Evolutionary conservation across 2,797 vertebrate species (phyloP).

Genomic region (Pangasius djambal): DNA sequence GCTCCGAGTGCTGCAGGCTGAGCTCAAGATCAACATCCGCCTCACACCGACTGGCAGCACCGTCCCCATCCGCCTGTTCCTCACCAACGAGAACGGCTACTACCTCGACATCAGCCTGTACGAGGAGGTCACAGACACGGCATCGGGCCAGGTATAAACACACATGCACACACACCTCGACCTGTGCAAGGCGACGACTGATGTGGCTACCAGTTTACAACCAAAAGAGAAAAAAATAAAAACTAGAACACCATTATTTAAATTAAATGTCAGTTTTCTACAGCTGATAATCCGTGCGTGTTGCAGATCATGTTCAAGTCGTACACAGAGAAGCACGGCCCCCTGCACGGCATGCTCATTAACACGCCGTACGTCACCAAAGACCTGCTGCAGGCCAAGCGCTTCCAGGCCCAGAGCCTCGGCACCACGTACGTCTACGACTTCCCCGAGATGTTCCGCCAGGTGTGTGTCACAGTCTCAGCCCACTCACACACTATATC

Average conservation of each 20-base stretch:
- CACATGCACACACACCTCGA: conserved; percentile 52
- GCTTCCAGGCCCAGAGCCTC: conserved; percentile 95
- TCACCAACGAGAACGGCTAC: conserved; percentile 98
- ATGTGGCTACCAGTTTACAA: not conserved
- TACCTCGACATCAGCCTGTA: conserved; percentile 99
- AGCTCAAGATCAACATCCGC: conserved; percentile 98
- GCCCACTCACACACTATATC: not conserved
- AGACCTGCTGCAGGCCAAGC: conserved; percentile 95
- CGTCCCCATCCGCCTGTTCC: conserved; percentile 96
- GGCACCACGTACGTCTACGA: conserved; percentile 97
- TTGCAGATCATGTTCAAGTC: conserved; percentile 95
- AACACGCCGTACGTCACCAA: conserved; percentile 98
- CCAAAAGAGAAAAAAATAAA: not conserved
- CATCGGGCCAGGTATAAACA: conserved; percentile 72
- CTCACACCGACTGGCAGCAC: conserved; percentile 93
- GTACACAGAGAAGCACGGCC: conserved; percentile 92
- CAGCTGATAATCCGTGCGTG: not conserved
- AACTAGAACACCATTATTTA: not conserved
- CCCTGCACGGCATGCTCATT: conserved; percentile 93
- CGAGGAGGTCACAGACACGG: conserved; percentile 91
- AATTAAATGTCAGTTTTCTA: not conserved
- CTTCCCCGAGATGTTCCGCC: conserved; percentile 95
- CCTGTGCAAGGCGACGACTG: too few species aligned
- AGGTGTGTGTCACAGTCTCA: conserved; percentile 71
- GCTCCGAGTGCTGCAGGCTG: conserved; percentile 92